These are phyloP conservation scores for Ophion ventricosus DNA, from an alignment of 2,888 invertebrate genomes.

Conservation along the genomic window DNA sequence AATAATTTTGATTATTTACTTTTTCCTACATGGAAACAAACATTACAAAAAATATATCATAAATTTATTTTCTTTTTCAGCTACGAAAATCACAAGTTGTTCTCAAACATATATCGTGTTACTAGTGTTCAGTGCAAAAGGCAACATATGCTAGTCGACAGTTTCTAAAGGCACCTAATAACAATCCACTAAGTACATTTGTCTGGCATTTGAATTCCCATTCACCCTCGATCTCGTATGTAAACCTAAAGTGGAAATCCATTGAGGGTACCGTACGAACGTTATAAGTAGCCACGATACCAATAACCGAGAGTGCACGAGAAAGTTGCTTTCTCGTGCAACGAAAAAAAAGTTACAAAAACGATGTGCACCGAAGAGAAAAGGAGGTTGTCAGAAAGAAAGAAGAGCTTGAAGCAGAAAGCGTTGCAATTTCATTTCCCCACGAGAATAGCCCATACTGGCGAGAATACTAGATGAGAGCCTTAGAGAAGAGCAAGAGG, in stretches of 20 bases:
- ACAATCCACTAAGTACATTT: background rate
- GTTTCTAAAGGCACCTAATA: too few relatives aligned
- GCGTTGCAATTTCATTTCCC: conserved; percentile 59
- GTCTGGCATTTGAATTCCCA: background rate
- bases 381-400: background rate
- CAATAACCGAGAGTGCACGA: conserved; percentile 21
- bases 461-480: conserved; percentile 40
- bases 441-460: conserved; percentile 37
- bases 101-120: too few relatives aligned
- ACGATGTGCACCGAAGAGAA: background rate
- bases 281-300: conserved; percentile 5
- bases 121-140: too few relatives aligned
- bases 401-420: conserved; percentile 16
- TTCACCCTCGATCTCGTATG: background rate
- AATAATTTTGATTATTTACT: too few relatives aligned
- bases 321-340: conserved; percentile 11
- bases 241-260: conserved; percentile 1
- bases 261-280: conserved; percentile 16
- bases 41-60: too few relatives aligned
- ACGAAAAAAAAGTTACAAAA: background rate
- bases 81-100: too few relatives aligned
- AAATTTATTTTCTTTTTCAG: too few relatives aligned
- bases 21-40: too few relatives aligned
- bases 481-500: background rate
- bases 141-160: too few relatives aligned